Evolutionary conservation across 2,888 invertebrate genomes (phyloP), one percentile per base, ranked within the genome.

Genomic region (Eristalis intricaria): DNA sequence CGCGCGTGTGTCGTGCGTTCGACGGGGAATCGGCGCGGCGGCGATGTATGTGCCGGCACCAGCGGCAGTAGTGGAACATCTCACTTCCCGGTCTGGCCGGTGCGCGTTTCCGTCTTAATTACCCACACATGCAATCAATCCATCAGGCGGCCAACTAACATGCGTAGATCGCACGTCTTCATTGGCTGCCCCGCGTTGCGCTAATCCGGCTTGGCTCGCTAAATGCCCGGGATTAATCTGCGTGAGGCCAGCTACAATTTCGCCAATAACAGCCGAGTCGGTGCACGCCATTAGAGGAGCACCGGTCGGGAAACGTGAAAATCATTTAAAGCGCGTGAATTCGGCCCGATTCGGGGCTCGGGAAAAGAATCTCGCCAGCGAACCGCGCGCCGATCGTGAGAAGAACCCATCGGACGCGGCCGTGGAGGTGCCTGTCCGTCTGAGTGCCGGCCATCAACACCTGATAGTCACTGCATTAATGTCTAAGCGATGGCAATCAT

Each of bases 401-500:
- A 86, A 86, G 82, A 82, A 60, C 66, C 26, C 73, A 79, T 84
- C 70, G 26, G 60, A 38, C 22, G 22, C 8, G 58, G 35, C 19
- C 19, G 32, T 23, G 69, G 7, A 5, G 35, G n/a, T 65, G 71
- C n/a, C 74, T 32, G 40, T 70, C n/a, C 2, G 56, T 38, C 40
- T 43, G 66, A 69, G 63, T 73, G 71, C 89, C 89, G 90, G 90
- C 90, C 91, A 91, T 92, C 91, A 92, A 92, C 92, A 92, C 92
- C 92, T 92, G 92, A 91, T 92, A 90, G 90, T 89, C 90, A 90
- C 90, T 91, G 90, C 90, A 90, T 90, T 90, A 90, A 90, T 71
- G 80, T 87, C 87, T 87, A 87, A 90, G 90, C 90, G 89, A 89
- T 74, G 88, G 90, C 88, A 89, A 90, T 88, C 69, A 84, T 83